Evolutionary conservation across 2,888 invertebrate species (phyloP), one percentile per base, ranked within the genome.

Genomic region (Latheticus oryzae): DNA sequence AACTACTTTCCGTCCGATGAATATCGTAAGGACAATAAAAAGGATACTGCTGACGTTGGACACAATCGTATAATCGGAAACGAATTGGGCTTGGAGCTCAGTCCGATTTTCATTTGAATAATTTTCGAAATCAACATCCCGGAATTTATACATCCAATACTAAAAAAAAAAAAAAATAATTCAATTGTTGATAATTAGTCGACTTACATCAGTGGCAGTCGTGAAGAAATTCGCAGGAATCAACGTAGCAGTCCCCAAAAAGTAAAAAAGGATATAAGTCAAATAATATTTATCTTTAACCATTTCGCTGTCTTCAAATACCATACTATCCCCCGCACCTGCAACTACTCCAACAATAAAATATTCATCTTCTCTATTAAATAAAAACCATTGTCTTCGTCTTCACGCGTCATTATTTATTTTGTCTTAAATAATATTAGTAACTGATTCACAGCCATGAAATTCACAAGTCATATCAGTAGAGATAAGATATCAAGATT

Each of bases 111-210:
- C 21, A 2, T 16, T 24, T 5, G 7, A 16, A 33, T 43, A 23
- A 7, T 7, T 13, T 3, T 35, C 7, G 1, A 5, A 35, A 23
- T 42, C 13, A 3, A 43, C 32, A 21, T 60, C 30, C 1, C 57
- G 45, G 19, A 60, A 60, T 57, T 60, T 60, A 37, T 50, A 60
- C 60, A 60, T 60, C 60, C 60, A 60, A 42, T 57, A 60, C 60
- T 60, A 28, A 16, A 58, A 58, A 8, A 2, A 30, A 42, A 19
- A 19, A 19, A 5, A 19, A 19, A 19, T 19, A 19, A 19, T 3
- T 19, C 21, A 19, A 19, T 19, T 19, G 4, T n/a, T n/a, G n/a
- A n/a, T n/a, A n/a, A n/a, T n/a, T n/a, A n/a, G n/a, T n/a, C n/a
- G 3, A 50, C 61, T 50, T 58, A 64, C 64, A 23, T 60, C 50